Percentiles rank a stretch among this genome's conserved stretches.
These are phyloP conservation scores for Agriopis leucophaearia DNA, from an alignment of 2,888 invertebrate genomes.

Conservation along the genomic window DNA sequence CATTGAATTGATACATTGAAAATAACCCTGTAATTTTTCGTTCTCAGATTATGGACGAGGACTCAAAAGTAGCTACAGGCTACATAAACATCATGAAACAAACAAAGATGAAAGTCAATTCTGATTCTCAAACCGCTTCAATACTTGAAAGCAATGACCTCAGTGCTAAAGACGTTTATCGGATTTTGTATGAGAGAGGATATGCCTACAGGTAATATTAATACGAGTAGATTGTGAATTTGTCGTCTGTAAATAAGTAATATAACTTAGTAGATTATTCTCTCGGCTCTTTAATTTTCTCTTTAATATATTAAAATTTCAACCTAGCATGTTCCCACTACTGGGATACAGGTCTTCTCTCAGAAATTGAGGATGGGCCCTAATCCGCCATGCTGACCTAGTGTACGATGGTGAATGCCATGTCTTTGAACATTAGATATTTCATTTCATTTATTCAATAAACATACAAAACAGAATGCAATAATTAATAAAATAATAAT, in stretches of 20 bases:
- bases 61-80: conserved; percentile 21
- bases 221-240: background rate
- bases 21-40: background rate
- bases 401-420: too few relatives aligned
- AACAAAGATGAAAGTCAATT: background rate
- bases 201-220: conserved; percentile 25
- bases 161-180: conserved; percentile 5
- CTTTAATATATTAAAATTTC: too few relatives aligned
- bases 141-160: background rate
- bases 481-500: too few relatives aligned
- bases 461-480: too few relatives aligned
- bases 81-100: conserved; percentile 1
- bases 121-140: background rate
- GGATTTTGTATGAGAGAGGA: conserved; percentile 18
- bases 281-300: background rate
- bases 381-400: too few relatives aligned
- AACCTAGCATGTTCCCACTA: too few relatives aligned
- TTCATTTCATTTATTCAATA: too few relatives aligned
- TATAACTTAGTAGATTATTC: too few relatives aligned
- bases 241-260: background rate
- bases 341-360: too few relatives aligned
- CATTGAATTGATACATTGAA: background rate
- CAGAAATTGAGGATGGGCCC: too few relatives aligned
- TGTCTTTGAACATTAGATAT: too few relatives aligned
- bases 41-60: conserved; percentile 19